A percentile compares a stretch with the other conserved stretches of the same genome.
Conservation (phyloP, 1,140 invertebrate species). For the Acromyrmex charruanus region DNA sequence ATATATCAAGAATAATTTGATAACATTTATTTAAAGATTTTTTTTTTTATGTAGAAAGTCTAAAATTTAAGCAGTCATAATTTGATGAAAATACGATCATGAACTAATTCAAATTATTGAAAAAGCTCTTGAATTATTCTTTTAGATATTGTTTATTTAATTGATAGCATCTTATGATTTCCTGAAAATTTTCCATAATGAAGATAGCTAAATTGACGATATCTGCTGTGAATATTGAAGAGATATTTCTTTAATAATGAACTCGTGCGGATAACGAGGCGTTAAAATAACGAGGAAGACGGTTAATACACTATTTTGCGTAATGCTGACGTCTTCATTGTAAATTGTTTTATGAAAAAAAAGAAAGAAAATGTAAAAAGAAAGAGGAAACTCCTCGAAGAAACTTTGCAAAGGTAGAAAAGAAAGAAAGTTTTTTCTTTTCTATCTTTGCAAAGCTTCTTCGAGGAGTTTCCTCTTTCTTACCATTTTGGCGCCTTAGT, state of each 20-base stretch:
- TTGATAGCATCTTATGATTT: background rate
- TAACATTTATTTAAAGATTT: background rate
- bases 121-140: too few species aligned
- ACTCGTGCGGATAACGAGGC: background rate
- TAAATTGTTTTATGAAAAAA: background rate
- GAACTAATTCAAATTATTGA: too few species aligned
- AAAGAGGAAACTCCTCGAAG: background rate
- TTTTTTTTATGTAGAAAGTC: too few species aligned
- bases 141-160: too few species aligned
- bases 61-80: too few species aligned
- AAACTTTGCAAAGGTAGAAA: background rate
- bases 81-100: too few species aligned
- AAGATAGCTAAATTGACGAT: background rate
- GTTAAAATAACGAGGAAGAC: background rate
- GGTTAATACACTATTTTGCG: background rate
- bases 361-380: background rate
- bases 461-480: too few species aligned
- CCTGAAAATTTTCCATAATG: background rate
- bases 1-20: background rate
- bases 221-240: background rate
- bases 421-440: background rate
- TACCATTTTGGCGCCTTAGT: conserved; percentile 10
- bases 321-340: background rate
- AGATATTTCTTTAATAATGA: conserved; percentile 2
- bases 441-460: too few species aligned